Conservation (phyloP, 2,888 invertebrate species). For the Harpalus rufipes region DNA sequence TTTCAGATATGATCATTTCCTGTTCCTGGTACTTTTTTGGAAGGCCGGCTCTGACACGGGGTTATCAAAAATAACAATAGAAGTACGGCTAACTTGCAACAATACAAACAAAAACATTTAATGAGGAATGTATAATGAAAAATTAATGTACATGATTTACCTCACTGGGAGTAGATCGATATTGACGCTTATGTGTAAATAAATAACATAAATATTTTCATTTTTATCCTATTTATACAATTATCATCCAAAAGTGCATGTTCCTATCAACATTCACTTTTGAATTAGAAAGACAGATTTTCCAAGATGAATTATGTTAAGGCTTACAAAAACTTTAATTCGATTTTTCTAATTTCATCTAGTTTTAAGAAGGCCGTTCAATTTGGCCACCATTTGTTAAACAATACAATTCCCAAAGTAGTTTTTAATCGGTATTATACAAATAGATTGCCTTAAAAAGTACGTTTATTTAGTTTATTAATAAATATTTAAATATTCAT, state of each 20-base stretch:
- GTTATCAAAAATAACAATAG: slow-evolving; percentile 54
- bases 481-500: slow-evolving; percentile 58
- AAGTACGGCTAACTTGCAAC: slow-evolving; percentile 52
- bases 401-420: slow-evolving; percentile 60
- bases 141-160: slow-evolving; percentile 49
- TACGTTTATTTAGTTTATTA: slow-evolving; percentile 60
- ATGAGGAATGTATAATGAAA: slow-evolving; percentile 55
- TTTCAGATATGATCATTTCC: slow-evolving; percentile 44
- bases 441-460: slow-evolving; percentile 59
- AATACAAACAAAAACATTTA: slow-evolving; percentile 52
- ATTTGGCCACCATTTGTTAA: slow-evolving; percentile 63
- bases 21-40: slow-evolving; percentile 32
- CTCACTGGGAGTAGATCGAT: slow-evolving; percentile 19
- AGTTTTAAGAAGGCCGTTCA: slow-evolving; percentile 63
- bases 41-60: slow-evolving; percentile 61
- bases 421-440: slow-evolving; percentile 58
- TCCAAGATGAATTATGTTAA: slow-evolving; percentile 47
- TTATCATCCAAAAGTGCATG: slow-evolving; percentile 28
- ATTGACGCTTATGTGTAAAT: slow-evolving; percentile 56
- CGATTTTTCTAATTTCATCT: slow-evolving; percentile 60
- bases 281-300: slow-evolving; percentile 41
- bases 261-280: neutral
- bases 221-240: slow-evolving; percentile 55
- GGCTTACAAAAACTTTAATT: slow-evolving; percentile 63
- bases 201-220: slow-evolving; percentile 63